Evolutionary conservation across 2,113 vertebrate genomes (phyloP).

Genomic region (Gyps fulvus): DNA sequence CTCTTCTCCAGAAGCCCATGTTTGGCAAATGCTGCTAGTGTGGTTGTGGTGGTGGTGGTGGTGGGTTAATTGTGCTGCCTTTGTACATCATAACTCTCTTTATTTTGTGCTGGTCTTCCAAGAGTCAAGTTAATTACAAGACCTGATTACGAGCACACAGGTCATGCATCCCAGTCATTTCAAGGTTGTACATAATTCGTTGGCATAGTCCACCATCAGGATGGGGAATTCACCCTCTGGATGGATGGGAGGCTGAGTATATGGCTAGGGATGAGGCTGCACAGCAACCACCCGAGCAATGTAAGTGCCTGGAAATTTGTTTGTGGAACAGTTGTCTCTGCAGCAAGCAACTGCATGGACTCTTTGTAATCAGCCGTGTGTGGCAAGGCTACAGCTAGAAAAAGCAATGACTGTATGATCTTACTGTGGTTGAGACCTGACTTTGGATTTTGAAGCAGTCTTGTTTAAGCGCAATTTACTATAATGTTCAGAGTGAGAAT

Average conservation of each 20-base stretch:
- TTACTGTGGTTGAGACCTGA: background rate
- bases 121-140: background rate
- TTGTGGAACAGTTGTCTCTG: background rate
- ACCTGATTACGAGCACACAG: background rate
- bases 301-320: background rate
- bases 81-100: background rate
- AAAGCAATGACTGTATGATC: background rate
- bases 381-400: background rate
- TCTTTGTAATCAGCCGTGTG: background rate
- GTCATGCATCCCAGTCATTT: background rate
- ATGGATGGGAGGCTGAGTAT: background rate
- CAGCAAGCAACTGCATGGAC: background rate
- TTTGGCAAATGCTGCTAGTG: background rate
- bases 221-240: background rate
- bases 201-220: too few species aligned
- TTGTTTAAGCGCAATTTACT: background rate
- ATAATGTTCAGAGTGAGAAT: background rate
- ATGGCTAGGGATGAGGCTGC: background rate
- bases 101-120: background rate
- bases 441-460: background rate
- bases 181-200: background rate
- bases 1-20: background rate
- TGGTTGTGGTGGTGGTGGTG: fast-evolving
- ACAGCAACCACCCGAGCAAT: background rate
- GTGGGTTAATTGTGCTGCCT: background rate